Base-by-base conservation (phyloP, 2,888 invertebrate genomes). In the Kuschelorhynchus macadamiae region DNA sequence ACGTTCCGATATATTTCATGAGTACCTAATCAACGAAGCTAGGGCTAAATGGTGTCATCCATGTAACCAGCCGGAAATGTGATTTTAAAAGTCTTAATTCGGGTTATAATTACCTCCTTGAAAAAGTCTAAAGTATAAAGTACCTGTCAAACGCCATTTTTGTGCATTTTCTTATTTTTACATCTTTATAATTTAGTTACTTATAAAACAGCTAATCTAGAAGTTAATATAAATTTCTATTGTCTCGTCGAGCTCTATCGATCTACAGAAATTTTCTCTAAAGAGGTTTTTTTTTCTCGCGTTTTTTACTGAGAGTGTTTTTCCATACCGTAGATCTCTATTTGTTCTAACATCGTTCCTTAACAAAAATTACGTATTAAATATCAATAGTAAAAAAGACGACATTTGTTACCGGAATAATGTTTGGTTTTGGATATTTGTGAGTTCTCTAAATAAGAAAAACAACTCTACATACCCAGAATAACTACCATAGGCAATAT, bases 231-330 rank as follows among this genome's bases (percentile, higher is more conserved):
- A 57, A 30, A 11, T 55, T 50, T 55, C 67, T 70, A 63, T 60
- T 63, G 65, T 70, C 66, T 70, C 62, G 62, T 46, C 68, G 63
- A 70, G 65, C 61, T 60, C 49, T 41, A 61, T 59, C 55, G 53
- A 42, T 52, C 42, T 52, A 59, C 59, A 7, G n/a, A 2, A 42
- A 16, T 42, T 7, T 30, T 57, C 52, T 30, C 52, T 33, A 52
- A 16, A 52, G 52, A 33, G 33, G 14, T 36, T 52, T n/a, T 18
- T 11, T 36, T 52, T n/a, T 18, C 7, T 52, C 16, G 33, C 49
- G 14, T 52, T 17, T 52, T 52, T n/a, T 16, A n/a, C 2, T 2
- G 7, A 25, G 4, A 25, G 25, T 25, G 25, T 25, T 25, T 25
- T 25, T 7, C 7, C 25, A 25, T 7, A 5, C 36, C 3, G 36